Evolutionary conservation across 2,888 invertebrate species (phyloP), one percentile per base, ranked within the genome.

Genomic region (Melanotus villosus): DNA sequence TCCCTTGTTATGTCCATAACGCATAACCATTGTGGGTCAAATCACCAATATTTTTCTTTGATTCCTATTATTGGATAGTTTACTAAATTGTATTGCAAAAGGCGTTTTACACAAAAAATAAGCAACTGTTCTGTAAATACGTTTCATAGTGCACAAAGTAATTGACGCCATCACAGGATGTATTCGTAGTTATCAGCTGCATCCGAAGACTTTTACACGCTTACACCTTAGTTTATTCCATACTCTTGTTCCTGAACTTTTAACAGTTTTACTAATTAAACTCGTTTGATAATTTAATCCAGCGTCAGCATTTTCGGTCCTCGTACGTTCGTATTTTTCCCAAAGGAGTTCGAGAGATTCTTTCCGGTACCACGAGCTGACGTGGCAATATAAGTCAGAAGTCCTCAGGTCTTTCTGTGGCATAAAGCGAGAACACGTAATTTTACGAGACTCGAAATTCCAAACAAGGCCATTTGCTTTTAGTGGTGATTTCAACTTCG

Each of bases 371-470:
- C 12, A 7, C 6, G 16, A n/a, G 47, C 47, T 21, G 47, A 47
- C 23, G 47, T 21, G 14, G 47, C 47, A 47, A 23, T 47, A 23
- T 21, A 21, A 5, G 12, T 23, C 23, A 7, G 23, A 23, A 1
- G 23, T n/a, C 2, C 19, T 47, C 23, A 41, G n/a, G 21, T 47
- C 23, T 23, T 47, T 47, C 21, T 47, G 47, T 18, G 23, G 16
- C 47, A 23, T 47, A 47, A 47, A 47, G 47, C 12, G 23, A n/a
- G 47, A 47, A 23, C 21, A 47, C 47, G 47, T 47, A 47, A 47
- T 23, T 47, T 47, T 23, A 47, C 23, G 47, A 47, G 47, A 47
- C n/a, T 47, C 19, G 23, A 47, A 47, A 47, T 47, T 47, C 47
- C 47, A 47, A 47, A 47, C 47, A 47, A 47, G 47, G n/a, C 47